Evolutionary conservation across 2,113 vertebrate genomes (phyloP).

Genomic region (Eubucco bourcierii): DNA sequence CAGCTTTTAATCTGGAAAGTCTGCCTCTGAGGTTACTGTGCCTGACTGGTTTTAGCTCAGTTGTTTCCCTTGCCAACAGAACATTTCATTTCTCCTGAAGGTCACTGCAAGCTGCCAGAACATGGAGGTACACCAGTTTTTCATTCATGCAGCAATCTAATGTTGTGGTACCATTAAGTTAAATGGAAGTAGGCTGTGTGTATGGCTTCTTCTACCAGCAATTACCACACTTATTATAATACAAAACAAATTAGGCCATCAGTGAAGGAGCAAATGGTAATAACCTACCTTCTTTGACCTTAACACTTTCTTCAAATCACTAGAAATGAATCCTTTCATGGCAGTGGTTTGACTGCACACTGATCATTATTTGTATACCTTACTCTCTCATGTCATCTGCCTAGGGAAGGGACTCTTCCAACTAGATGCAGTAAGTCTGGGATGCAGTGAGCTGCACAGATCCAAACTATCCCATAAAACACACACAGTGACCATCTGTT

Average conservation of each 20-base stretch:
- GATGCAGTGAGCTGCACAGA: background rate
- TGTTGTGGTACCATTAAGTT: conserved; percentile 71
- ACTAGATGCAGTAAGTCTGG: conserved; percentile 51
- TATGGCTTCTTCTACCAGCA: conserved; percentile 60
- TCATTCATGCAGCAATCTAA: conserved; percentile 67
- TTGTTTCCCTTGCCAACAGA: conserved; percentile 74
- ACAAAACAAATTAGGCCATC: conserved; percentile 62
- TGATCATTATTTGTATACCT: conserved; percentile 61
- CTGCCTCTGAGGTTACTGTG: conserved; percentile 71
- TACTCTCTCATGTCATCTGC: conserved; percentile 19
- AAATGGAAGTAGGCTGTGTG: conserved; percentile 60
- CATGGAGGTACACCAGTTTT: conserved; percentile 72
- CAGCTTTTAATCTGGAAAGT: conserved; percentile 79
- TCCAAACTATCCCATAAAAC: conserved; percentile 54
- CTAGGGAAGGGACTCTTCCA: conserved; percentile 43
- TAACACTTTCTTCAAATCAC: conserved; percentile 6
- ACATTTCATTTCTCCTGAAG: conserved; percentile 83
- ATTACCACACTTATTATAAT: conserved; percentile 64
- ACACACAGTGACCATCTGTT: conserved; percentile 70
- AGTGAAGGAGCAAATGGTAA: conserved; percentile 33
- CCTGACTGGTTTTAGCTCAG: conserved; percentile 77
- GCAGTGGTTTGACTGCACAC: background rate
- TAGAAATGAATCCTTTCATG: conserved; percentile 27
- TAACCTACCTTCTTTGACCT: background rate
- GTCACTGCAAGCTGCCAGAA: conserved; percentile 75